Conservation (phyloP, 2,113 vertebrate genomes). For the Cettia cetti region DNA sequence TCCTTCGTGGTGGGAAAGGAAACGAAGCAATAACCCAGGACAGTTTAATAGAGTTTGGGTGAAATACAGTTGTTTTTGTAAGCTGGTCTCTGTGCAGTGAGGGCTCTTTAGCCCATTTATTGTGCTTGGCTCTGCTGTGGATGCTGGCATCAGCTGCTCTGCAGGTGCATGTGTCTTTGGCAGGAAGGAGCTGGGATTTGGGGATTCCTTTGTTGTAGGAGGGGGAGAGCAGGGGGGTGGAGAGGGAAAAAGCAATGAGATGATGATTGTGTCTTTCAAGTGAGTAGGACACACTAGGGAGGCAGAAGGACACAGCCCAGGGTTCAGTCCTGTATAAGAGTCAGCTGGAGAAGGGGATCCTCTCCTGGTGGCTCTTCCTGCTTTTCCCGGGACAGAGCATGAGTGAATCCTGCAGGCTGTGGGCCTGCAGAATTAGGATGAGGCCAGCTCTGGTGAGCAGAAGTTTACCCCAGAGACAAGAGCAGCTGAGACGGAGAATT, state of each 20-base stretch:
- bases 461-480: not conserved
- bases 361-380: not conserved
- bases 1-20: conserved; percentile 64
- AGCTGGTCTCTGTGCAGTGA: conserved; percentile 56
- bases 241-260: not conserved
- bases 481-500: not conserved
- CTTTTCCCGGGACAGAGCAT: not conserved
- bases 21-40: conserved; percentile 49
- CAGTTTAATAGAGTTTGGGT: conserved; percentile 64
- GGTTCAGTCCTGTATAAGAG: not conserved
- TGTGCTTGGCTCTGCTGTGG: conserved; percentile 57
- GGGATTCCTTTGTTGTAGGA: conserved; percentile 23
- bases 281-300: not conserved
- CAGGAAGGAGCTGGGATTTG: conserved; percentile 60
- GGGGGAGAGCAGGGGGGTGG: not conserved
- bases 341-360: not conserved
- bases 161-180: conserved; percentile 62
- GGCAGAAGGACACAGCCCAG: not conserved
- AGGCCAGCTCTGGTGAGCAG: not conserved
- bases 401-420: not conserved
- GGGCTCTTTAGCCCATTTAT: conserved; percentile 60
- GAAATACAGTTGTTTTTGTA: conserved; percentile 67
- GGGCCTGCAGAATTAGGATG: not conserved
- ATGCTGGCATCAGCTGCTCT: conserved; percentile 61
- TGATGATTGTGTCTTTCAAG: not conserved